Base-by-base conservation (phyloP, 2,113 vertebrate species). In the Carassius carassius region DNA sequence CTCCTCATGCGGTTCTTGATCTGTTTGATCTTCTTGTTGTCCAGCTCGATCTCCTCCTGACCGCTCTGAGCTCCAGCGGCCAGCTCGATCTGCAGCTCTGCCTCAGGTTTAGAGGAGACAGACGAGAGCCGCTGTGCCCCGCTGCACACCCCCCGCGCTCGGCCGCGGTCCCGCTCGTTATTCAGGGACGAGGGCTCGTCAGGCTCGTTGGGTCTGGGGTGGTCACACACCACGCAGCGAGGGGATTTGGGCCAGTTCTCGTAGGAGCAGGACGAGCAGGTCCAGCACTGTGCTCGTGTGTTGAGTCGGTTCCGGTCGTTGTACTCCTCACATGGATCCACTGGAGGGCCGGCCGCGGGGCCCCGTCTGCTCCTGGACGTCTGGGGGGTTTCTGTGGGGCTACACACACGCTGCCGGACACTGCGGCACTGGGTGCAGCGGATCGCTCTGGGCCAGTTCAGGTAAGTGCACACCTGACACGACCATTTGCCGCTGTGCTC, bases 1-100 rank as follows among this genome's bases (percentile, higher is more conserved):
- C 96, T 96, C 92, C 98, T 97, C 97, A 99, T 98, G 89, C 98
- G 94, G 86, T 99, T 99, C 92, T 97, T 98, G 89, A 99, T 99
- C 92, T 99, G 98, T 91, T 99, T 99, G 88, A 99, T 91, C 86
- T 97, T 98, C 95, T 99, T 99, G 92, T 98, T 98, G 93, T 98
- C 97, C 81, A 97, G 94, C 92, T 98, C 96, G 12, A 97, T 94
- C 81, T 97, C 97, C 84, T 99, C 97, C 90, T 96, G 95, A 88
- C 94, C 96, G 85, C 96, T 95, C 85, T 97, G 94, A 47, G 97
- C 97, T 78, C 97, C 98, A n/a, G 70, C 70, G 2, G 93, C 94
- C 91, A 99, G 77, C 72, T 98, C 97, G 70, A 99, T 99, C 95
- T 92, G 11, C 95, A 98, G 89, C 21, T 97, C 96, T 0, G 96